phyloP scores from a whole-genome alignment of 2,888 invertebrate genomes.

The Synanthedon tipuliformis region DNA sequence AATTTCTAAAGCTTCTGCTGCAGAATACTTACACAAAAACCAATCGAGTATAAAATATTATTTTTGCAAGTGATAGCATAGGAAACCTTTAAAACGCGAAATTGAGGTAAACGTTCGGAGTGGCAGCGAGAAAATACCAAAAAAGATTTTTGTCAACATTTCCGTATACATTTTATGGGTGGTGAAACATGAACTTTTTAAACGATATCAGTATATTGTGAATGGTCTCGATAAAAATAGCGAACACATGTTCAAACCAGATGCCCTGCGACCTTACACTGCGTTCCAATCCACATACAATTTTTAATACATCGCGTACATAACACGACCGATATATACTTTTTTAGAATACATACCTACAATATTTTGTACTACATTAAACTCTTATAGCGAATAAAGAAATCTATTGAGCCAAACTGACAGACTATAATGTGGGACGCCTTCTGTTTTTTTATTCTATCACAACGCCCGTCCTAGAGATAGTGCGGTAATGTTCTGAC shows the following conservation, averaged over 20 bases:
- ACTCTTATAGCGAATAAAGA: constrained; percentile 30
- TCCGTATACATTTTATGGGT: not conserved
- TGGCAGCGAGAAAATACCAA: not conserved
- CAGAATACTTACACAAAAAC: too few species aligned
- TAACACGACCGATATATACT: constrained; percentile 14
- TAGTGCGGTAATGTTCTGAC: too few species aligned
- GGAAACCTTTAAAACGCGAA: not conserved
- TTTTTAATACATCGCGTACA: constrained; percentile 22
- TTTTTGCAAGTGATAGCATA: not conserved
- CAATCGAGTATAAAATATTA: not conserved
- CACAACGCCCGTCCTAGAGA: too few species aligned
- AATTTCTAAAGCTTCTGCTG: too few species aligned
- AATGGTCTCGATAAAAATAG: constrained; percentile 58
- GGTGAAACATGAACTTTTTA: not conserved
- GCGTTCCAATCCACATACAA: constrained; percentile 27
- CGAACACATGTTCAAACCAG: constrained; percentile 55
- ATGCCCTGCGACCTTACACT: constrained; percentile 64
- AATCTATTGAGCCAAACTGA: not conserved
- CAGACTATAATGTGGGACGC: too few species aligned
- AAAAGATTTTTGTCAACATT: constrained; percentile 15
- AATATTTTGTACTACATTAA: constrained; percentile 36
- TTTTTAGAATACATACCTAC: constrained; percentile 36
- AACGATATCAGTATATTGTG: constrained; percentile 43
- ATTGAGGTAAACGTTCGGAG: not conserved
- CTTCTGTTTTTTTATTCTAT: too few species aligned